Evolutionary conservation across 2,113 vertebrate species (phyloP).

Genomic region (Podarcis raffonei): DNA sequence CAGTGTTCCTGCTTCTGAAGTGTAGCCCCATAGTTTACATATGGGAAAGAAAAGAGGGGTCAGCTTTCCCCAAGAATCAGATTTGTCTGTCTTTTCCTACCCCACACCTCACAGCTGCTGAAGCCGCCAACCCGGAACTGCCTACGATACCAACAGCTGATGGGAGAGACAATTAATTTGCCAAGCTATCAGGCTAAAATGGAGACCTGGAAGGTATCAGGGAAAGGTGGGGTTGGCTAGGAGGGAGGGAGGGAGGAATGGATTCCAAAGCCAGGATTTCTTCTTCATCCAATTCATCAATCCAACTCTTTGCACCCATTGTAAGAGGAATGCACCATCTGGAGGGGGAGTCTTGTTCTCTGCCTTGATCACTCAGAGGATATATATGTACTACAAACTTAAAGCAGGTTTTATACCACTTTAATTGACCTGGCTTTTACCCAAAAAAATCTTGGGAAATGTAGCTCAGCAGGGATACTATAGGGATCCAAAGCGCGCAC

Average conservation of each 20-base stretch:
- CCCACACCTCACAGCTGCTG: slow-evolving; percentile 73
- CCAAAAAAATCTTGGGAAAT: not conserved
- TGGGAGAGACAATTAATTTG: slow-evolving; percentile 78
- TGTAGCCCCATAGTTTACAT: not conserved
- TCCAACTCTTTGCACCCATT: not conserved
- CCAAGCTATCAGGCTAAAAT: slow-evolving; percentile 71
- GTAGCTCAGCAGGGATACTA: not conserved
- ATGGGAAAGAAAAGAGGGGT: not conserved
- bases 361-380: not conserved
- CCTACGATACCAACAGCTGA: slow-evolving; percentile 77
- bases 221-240: too few species aligned
- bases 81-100: not conserved
- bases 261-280: too few species aligned
- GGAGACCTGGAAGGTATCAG: slow-evolving; percentile 63
- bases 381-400: not conserved
- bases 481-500: too few species aligned
- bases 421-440: not conserved
- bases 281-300: not conserved
- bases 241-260: not conserved
- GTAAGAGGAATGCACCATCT: not conserved
- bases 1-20: not conserved
- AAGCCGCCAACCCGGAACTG: slow-evolving; percentile 79
- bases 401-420: not conserved
- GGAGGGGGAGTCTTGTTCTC: too few species aligned
- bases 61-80: not conserved